Base-by-base conservation (phyloP, 2,797 vertebrate genomes). In the Arctocebus calabarensis region DNA sequence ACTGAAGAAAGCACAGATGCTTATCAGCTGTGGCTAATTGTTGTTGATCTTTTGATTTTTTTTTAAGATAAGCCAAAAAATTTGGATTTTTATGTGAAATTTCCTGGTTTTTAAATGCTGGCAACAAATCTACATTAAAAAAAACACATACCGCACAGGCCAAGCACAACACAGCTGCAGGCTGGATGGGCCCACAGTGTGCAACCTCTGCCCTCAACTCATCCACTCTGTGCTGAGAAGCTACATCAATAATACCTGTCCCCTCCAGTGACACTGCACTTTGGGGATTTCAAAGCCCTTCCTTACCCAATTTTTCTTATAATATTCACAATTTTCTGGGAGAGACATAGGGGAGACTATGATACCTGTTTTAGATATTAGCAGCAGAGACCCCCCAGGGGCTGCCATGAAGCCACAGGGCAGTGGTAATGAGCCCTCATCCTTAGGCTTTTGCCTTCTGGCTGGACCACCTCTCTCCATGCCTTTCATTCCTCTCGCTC, bases 51-150 rank as follows among this genome's bases (percentile, higher is more conserved):
- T 96, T 52, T 8, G 7, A 68, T 91, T 91, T 94, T 92, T 94
- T 92, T 94, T 90, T 43, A 74, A 34, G 59, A 93, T 8, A 71
- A 91, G 78, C 61, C 66, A 83, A 78, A 95, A 95, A 93, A 96
- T 93, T 64, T 81, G 61, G 64, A 77, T 45, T 86, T 86, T 90
- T 85, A 91, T 78, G 62, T 89, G 91, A 92, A 86, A 82, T 96
- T 82, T 78, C 29, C 87, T 84, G 55, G 23, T 70, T 96, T 96
- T 86, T 91, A 88, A 95, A 74, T 40, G 81, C 90, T 90, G 59
- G 40, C 86, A 57, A 83, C 45, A 94, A 84, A 84, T 43, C 59
- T 57, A 79, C 27, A 32, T 86, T 61, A 66, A 75, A 92, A 77
- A 86, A 83, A 43, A 32, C 7, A 19, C 10, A 48, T 52, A 73